Percentiles rank a stretch among this genome's conserved stretches.
These are phyloP conservation scores for Puntigrus tetrazona DNA, from an alignment of 2,113 vertebrate species.

Conservation along the genomic window DNA sequence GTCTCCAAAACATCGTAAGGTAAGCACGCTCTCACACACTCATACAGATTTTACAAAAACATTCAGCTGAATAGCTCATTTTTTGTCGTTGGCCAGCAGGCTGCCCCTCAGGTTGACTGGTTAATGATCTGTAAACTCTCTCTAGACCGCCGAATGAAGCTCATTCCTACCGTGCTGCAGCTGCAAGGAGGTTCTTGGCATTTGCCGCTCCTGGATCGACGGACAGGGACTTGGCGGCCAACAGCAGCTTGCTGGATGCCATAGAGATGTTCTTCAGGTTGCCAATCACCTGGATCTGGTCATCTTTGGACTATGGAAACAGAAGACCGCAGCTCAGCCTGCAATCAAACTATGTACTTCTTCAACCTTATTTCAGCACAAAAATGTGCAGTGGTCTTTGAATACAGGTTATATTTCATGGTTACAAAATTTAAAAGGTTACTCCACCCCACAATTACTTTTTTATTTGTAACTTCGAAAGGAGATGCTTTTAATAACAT, in stretches of 20 bases:
- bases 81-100: background rate
- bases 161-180: slow-evolving; percentile 87
- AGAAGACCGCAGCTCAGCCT: background rate
- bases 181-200: slow-evolving; percentile 95
- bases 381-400: background rate
- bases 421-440: background rate
- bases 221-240: slow-evolving; percentile 96
- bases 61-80: background rate
- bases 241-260: slow-evolving; percentile 95
- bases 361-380: background rate
- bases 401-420: background rate
- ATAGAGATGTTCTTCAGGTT: slow-evolving; percentile 99
- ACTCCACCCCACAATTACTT: too few species aligned
- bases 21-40: background rate
- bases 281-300: slow-evolving; percentile 97
- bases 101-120: background rate
- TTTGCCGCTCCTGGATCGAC: slow-evolving; percentile 97
- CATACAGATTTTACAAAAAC: background rate
- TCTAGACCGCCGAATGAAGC: slow-evolving; percentile 4
- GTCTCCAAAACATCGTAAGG: background rate
- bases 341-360: background rate
- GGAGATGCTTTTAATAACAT: background rate
- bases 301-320: slow-evolving; percentile 87
- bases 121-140: slow-evolving; percentile 24
- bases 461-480: too few species aligned